phyloP scores from a whole-genome alignment of 1,140 invertebrate genomes.

The Lordiphosa clarofinis region DNA sequence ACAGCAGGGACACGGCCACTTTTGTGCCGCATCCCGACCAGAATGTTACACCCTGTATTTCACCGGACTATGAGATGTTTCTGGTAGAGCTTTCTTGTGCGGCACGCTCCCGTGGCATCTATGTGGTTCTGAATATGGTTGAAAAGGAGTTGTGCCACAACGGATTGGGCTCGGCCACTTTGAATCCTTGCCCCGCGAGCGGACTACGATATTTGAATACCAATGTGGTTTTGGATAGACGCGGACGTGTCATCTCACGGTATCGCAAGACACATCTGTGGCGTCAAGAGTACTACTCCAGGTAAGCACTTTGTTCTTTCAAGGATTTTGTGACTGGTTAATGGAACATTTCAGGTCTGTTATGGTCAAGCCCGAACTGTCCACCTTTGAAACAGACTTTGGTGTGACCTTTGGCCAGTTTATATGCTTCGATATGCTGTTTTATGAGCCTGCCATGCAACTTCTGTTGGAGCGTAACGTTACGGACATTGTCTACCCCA shows the following conservation, averaged over 20 bases:
- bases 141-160: constrained; percentile 59
- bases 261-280: constrained; percentile 88
- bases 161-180: constrained; percentile 10
- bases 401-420: constrained; percentile 87
- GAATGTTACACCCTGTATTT: constrained; percentile 53
- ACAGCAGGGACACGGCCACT: constrained; percentile 35
- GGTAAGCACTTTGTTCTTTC: no score
- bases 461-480: constrained; percentile 77
- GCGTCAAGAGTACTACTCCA: constrained; percentile 65
- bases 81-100: constrained; percentile 62
- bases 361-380: constrained; percentile 65
- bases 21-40: constrained; percentile 51
- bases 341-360: constrained; percentile 12
- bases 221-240: constrained; percentile 85
- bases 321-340: no score
- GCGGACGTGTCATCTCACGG: constrained; percentile 81
- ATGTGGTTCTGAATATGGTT: constrained; percentile 62
- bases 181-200: constrained; percentile 30
- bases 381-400: constrained; percentile 84
- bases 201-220: constrained; percentile 82
- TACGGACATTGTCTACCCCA: constrained; percentile 86
- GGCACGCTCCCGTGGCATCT: constrained; percentile 37
- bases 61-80: constrained; percentile 62
- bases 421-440: constrained; percentile 89
- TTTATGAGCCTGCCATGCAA: constrained; percentile 82